These are phyloP conservation scores for Collichthys lucidus DNA, from an alignment of 2,113 vertebrate genomes.

Conservation along the genomic window DNA sequence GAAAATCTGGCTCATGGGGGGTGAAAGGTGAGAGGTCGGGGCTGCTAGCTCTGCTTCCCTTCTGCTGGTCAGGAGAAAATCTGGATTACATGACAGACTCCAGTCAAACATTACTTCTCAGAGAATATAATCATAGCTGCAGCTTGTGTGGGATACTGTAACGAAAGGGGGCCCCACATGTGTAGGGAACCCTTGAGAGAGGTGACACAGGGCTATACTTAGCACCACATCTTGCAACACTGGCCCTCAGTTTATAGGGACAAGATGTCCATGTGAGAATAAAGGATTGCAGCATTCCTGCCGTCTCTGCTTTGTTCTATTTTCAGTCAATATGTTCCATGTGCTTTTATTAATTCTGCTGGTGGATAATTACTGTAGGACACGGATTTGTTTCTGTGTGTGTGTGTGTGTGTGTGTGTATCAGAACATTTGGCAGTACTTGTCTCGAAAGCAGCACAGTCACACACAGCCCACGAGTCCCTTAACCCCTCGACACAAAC, in stretches of 20 bases:
- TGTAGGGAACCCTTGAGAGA: constrained; percentile 60
- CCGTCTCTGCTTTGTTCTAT: constrained; percentile 22
- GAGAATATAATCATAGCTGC: constrained; percentile 34
- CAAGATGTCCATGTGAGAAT: constrained; percentile 52
- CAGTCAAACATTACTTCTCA: constrained; percentile 45
- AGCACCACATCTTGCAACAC: constrained; percentile 23
- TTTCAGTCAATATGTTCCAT: constrained; percentile 51
- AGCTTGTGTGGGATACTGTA: constrained; percentile 35
- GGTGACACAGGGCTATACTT: constrained; percentile 48
- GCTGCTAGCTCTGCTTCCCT: constrained; percentile 64
- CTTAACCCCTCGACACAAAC: constrained; percentile 17
- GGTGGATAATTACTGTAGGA: constrained; percentile 1
- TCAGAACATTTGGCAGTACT: constrained; percentile 16
- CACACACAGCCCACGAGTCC: constrained; percentile 2
- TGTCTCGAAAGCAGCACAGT: constrained; percentile 8
- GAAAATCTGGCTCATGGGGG: constrained; percentile 66
- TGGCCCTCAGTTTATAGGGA: constrained; percentile 10
- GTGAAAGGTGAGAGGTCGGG: constrained; percentile 64
- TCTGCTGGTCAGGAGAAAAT: constrained; percentile 43
- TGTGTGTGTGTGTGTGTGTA: no score
- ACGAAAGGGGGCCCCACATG: constrained; percentile 19
- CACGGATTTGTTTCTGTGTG: constrained; percentile 1
- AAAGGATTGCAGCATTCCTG: constrained; percentile 33
- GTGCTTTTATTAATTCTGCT: constrained; percentile 27
- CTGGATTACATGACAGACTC: constrained; percentile 35